Percentiles rank a stretch among this genome's conserved stretches.
Conservation (phyloP, 2,888 invertebrate genomes). For the Hofmannophila pseudospretella region DNA sequence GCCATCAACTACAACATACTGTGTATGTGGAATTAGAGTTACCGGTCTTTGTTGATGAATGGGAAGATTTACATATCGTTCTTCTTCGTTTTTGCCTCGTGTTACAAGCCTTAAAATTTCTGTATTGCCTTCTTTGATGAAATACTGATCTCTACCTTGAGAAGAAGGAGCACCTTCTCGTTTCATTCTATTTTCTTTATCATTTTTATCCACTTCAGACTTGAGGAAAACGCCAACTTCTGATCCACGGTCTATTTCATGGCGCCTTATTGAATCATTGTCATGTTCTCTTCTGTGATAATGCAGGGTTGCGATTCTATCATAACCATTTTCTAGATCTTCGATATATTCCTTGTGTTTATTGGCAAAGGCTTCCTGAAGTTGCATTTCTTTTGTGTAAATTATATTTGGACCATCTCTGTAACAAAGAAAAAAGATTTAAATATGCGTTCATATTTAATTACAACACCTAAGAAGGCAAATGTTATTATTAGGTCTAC, state of each 20-base stretch:
- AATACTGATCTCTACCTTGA: constrained; percentile 83
- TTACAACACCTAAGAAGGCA: neutral
- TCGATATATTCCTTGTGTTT: constrained; percentile 78
- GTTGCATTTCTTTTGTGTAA: constrained; percentile 76
- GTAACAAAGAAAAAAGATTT: constrained; percentile 21
- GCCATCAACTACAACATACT: constrained; percentile 83
- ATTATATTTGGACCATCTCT: constrained; percentile 76
- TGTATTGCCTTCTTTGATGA: constrained; percentile 90
- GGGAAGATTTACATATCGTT: constrained; percentile 78
- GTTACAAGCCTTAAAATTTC: constrained; percentile 89
- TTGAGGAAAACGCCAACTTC: constrained; percentile 76
- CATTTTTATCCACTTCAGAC: constrained; percentile 54
- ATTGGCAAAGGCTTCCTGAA: constrained; percentile 63
- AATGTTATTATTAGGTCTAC: neutral
- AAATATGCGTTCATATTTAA: too few species aligned
- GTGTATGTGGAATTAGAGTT: constrained; percentile 76
- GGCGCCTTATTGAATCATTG: constrained; percentile 84
- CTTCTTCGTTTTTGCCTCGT: constrained; percentile 82
- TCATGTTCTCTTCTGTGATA: constrained; percentile 77
- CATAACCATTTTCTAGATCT: constrained; percentile 77
- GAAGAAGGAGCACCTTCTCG: constrained; percentile 53
- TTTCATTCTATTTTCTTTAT: constrained; percentile 49
- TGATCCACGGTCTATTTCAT: constrained; percentile 87
- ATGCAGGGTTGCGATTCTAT: constrained; percentile 70
- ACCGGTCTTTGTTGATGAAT: constrained; percentile 71